Conservation (phyloP, 92 coral and sea anemone species). For the Epizoanthus illoricatus region DNA sequence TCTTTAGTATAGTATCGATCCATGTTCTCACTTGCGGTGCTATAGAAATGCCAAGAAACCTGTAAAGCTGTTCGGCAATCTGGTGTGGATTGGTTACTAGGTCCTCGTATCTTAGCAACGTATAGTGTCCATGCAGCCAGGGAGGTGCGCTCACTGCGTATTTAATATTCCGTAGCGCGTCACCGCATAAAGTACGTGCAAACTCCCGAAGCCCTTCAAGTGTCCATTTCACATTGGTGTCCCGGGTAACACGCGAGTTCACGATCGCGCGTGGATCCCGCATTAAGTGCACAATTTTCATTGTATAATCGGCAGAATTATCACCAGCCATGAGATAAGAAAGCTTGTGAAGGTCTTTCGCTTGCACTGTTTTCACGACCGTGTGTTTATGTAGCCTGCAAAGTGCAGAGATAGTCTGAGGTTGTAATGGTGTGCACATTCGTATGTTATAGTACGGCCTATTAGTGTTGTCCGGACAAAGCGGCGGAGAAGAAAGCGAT, state of each 20-base stretch:
- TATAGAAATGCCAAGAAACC: slow-evolving; percentile 72
- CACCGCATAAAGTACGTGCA: slow-evolving; percentile 68
- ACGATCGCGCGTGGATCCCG: slow-evolving; percentile 92
- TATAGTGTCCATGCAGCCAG: slow-evolving; percentile 77
- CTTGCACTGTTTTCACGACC: slow-evolving; percentile 79
- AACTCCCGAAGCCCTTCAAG: slow-evolving; percentile 57
- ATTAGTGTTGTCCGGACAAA: slow-evolving; percentile 70
- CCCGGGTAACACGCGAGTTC: slow-evolving; percentile 62
- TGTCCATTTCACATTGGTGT: slow-evolving; percentile 63
- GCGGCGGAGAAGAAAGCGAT: slow-evolving; percentile 86
- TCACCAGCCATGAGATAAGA: slow-evolving; percentile 72
- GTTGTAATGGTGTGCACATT: slow-evolving; percentile 77
- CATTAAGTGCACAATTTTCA: slow-evolving; percentile 88
- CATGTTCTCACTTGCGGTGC: slow-evolving; percentile 74
- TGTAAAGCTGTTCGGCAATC: slow-evolving; percentile 79
- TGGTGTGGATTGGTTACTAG: slow-evolving; percentile 76
- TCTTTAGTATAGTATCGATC: slow-evolving; percentile 63
- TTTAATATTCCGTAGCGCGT: slow-evolving; percentile 73
- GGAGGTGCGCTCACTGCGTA: slow-evolving; percentile 86
- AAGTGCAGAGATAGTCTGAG: slow-evolving; percentile 80
- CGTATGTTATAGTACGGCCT: slow-evolving; percentile 71
- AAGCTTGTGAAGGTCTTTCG: slow-evolving; percentile 74
- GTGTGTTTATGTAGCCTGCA: slow-evolving; percentile 85
- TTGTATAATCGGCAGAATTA: slow-evolving; percentile 67
- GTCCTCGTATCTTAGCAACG: slow-evolving; percentile 92